These are phyloP conservation scores for Anneissia japonica DNA, from an alignment of 35 echinoderm and acorn worm species.

Conservation along the genomic window DNA sequence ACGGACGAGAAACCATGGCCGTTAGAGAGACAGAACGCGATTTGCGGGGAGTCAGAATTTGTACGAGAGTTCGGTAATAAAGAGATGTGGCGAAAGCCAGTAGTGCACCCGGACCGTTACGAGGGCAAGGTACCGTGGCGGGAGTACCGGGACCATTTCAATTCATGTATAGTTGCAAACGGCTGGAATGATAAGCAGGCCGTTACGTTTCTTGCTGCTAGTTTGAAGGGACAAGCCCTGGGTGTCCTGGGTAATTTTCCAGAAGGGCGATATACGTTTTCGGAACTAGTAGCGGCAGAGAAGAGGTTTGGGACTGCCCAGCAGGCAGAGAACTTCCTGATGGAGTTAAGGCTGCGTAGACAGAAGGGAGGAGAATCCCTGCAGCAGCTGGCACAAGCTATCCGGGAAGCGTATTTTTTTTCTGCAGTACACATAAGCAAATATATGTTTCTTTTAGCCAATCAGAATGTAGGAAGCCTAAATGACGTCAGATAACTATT, in stretches of 20 bases:
- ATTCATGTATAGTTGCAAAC: slow-evolving; percentile 13
- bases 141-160: slow-evolving; percentile 35
- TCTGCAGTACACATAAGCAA: no score
- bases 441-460: no score
- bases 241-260: background rate
- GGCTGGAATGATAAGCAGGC: slow-evolving; percentile 8
- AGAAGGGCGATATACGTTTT: background rate
- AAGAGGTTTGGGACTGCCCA: slow-evolving; percentile 13
- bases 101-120: slow-evolving; percentile 14
- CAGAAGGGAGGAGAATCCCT: slow-evolving; percentile 14
- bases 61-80: background rate
- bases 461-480: no score
- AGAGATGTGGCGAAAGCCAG: background rate
- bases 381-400: slow-evolving; percentile 12
- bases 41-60: background rate
- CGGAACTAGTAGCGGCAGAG: background rate
- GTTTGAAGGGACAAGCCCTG: slow-evolving; percentile 7
- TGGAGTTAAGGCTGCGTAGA: slow-evolving; percentile 8
- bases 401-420: no score
- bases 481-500: no score
- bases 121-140: slow-evolving; percentile 27
- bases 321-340: slow-evolving; percentile 34
- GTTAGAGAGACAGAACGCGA: no score
- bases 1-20: no score
- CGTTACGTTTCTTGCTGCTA: slow-evolving; percentile 9